Evolutionary conservation across 2,888 invertebrate species (phyloP).

Genomic region (Hoplodrina ambigua): DNA sequence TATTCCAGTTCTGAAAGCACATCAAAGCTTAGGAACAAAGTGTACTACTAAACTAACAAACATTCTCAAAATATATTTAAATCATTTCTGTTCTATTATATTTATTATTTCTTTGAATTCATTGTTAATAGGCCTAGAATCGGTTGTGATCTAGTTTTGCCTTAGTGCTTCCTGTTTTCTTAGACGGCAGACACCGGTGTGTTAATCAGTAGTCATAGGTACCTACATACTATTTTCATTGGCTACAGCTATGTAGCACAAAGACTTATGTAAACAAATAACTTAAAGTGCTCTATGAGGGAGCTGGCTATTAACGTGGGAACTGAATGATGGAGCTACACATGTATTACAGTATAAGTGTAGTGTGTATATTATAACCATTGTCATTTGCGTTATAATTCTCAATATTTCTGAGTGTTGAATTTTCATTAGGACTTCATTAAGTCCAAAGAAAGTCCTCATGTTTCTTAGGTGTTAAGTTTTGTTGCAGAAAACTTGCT

Average conservation of each 20-base stretch:
- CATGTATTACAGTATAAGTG: not conserved
- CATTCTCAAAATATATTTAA: conserved; percentile 40
- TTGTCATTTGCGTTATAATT: not conserved
- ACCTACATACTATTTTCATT: conserved; percentile 34
- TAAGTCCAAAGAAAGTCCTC: not conserved
- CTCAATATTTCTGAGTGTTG: not conserved
- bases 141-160: conserved; percentile 43
- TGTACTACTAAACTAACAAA: conserved; percentile 31
- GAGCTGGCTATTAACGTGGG: conserved; percentile 26
- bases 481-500: no score
- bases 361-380: not conserved
- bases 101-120: conserved; percentile 43
- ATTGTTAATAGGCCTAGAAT: conserved; percentile 42
- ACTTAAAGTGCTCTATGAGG: conserved; percentile 33
- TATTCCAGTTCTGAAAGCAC: conserved; percentile 35
- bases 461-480: not conserved
- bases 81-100: conserved; percentile 34
- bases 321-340: conserved; percentile 19
- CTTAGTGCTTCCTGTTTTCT: conserved; percentile 51
- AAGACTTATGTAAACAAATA: conserved; percentile 49
- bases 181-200: conserved; percentile 26
- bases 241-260: conserved; percentile 34
- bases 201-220: conserved; percentile 42
- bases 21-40: conserved; percentile 45
- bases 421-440: no score